phyloP scores from a whole-genome alignment of 2,113 vertebrate genomes.

The Steatornis caripensis region DNA sequence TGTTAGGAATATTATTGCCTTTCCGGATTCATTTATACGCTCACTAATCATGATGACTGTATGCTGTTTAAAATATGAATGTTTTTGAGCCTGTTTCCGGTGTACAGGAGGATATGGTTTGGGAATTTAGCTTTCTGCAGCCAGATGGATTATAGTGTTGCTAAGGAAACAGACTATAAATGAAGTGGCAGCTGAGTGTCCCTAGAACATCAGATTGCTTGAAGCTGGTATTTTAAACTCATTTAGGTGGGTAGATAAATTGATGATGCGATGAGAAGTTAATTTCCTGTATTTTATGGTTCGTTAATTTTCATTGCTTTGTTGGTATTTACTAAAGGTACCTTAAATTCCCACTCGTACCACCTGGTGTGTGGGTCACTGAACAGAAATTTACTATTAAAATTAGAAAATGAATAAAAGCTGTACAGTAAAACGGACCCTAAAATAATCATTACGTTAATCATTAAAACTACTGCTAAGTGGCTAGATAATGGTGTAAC shows the following conservation, averaged over 20 bases:
- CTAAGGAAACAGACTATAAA: slow-evolving; percentile 69
- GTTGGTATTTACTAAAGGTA: slow-evolving; percentile 20
- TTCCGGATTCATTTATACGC: neutral
- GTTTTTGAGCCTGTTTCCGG: slow-evolving; percentile 33
- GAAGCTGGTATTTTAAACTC: slow-evolving; percentile 60
- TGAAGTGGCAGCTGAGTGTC: slow-evolving; percentile 62
- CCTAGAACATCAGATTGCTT: slow-evolving; percentile 58
- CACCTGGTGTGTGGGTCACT: neutral
- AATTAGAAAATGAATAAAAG: neutral
- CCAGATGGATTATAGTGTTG: slow-evolving; percentile 67
- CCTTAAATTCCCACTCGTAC: neutral
- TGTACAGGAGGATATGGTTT: slow-evolving; percentile 53
- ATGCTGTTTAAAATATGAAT: slow-evolving; percentile 57
- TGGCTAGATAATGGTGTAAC: neutral
- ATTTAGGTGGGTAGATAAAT: slow-evolving; percentile 36
- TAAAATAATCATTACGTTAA: neutral
- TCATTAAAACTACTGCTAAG: neutral
- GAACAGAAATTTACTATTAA: neutral
- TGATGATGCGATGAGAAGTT: slow-evolving; percentile 23
- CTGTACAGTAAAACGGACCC: neutral
- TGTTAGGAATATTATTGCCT: neutral
- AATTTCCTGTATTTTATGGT: slow-evolving; percentile 40
- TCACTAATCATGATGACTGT: slow-evolving; percentile 20
- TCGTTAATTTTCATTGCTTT: slow-evolving; percentile 36
- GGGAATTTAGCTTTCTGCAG: slow-evolving; percentile 59